Conservation (phyloP, 1,140 invertebrate species). For the Sitobion miscanthi region DNA sequence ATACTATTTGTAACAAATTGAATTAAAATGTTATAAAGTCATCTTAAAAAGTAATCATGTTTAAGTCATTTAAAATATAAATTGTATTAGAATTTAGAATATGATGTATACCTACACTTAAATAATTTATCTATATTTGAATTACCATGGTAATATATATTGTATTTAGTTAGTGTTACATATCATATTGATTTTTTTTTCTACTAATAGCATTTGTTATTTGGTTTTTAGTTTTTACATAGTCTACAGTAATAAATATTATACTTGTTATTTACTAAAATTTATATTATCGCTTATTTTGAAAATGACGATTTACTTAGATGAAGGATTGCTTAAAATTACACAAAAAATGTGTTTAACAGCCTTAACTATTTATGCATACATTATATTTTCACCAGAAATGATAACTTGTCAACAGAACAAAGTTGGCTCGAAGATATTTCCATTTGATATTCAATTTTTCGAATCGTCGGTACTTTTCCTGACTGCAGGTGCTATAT, state of each 20-base stretch:
- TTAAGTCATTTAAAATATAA: background rate
- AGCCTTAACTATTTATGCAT: background rate
- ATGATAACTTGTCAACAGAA: background rate
- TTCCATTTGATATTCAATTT: slow-evolving; percentile 34
- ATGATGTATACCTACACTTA: background rate
- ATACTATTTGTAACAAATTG: background rate
- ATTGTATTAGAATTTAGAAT: background rate
- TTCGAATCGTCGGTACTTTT: background rate
- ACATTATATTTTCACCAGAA: background rate
- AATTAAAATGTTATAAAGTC: background rate
- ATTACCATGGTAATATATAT: background rate
- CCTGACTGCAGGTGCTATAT: background rate
- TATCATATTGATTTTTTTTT: background rate
- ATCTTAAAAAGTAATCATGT: background rate
- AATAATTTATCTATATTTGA: background rate
- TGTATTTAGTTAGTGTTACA: background rate
- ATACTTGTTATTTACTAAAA: background rate
- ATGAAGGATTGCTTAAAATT: background rate
- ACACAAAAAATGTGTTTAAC: background rate
- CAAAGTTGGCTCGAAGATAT: background rate
- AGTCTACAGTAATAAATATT: background rate
- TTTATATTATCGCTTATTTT: background rate
- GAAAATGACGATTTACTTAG: background rate
- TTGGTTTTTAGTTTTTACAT: background rate
- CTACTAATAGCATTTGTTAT: background rate